Evolutionary conservation across 2,888 invertebrate species (phyloP).

Genomic region (Dynastes grantii): DNA sequence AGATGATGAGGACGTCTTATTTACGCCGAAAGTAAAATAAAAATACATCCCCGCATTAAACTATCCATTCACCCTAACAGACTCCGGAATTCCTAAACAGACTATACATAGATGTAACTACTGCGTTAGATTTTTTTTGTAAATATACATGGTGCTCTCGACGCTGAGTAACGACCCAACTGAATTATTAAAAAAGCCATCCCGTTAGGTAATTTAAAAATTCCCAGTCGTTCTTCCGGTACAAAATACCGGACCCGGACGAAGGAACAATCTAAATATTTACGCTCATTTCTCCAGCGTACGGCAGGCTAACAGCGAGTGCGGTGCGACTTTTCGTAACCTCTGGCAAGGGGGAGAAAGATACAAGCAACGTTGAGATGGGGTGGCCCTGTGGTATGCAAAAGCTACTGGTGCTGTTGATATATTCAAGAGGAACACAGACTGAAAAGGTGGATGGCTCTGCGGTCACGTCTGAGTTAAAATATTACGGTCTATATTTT

Average conservation of each 20-base stretch:
- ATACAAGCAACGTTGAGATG: background rate
- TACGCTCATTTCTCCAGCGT: conserved; percentile 22
- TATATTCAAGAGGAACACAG: conserved; percentile 23
- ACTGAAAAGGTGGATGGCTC: background rate
- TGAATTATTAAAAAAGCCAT: conserved; percentile 48
- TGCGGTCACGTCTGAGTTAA: background rate
- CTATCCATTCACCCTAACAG: too few relatives aligned
- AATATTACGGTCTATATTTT: background rate
- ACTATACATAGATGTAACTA: too few relatives aligned
- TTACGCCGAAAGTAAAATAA: too few relatives aligned
- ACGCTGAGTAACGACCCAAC: conserved; percentile 14
- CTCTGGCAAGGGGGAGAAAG: conserved; percentile 17
- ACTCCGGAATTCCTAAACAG: too few relatives aligned
- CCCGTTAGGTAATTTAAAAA: conserved; percentile 48
- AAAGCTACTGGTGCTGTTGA: conserved; percentile 17
- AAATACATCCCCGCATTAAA: too few relatives aligned
- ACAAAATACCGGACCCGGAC: conserved; percentile 20
- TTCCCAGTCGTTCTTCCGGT: conserved; percentile 41
- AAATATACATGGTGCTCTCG: background rate
- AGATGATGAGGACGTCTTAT: too few relatives aligned
- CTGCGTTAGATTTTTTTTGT: background rate
- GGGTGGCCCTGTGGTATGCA: background rate
- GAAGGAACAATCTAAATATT: conserved; percentile 35
- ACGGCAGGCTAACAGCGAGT: background rate
- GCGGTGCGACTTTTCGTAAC: background rate